Evolutionary conservation across 2,888 invertebrate genomes (phyloP), one percentile per base, ranked within the genome.

Genomic region (Lissocephala sabroskyi): DNA sequence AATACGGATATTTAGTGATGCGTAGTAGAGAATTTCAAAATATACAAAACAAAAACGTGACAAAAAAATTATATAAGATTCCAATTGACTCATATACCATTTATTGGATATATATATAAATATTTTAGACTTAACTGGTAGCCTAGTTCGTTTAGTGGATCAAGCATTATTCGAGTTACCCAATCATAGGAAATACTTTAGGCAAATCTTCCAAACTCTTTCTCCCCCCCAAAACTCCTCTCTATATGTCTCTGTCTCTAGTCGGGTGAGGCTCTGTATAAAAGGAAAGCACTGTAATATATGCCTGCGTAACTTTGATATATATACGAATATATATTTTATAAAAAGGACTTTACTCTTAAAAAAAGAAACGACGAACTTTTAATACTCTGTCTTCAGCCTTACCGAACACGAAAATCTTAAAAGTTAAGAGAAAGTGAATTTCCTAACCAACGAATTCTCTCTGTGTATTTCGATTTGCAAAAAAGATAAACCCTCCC

Each of bases 341-440:
- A 70, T 70, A 70, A 70, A 68, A 51, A 70, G 73, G n/a, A 68
- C 73, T 68, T 70, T 68, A 68, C 73, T 68, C 68, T 73, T 65
- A 56, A 42, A 36, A 13, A 14, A 47, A 41, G 28, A 41, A 16
- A 23, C 23, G 7, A 23, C 19, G 10, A 37, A 13, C 52, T 68
- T 63, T 73, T 65, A 68, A 70, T 70, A 70, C 68, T 73, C 68
- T 70, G 68, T 68, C 68, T 70, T 73, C 68, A 73, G 73, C 68
- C 68, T 70, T 70, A 70, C 55, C 54, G 36, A 33, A 41, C 30
- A 45, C 32, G 17, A 5, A 29, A 32, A 23, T 13, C 23, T 42
- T 42, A 39, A 35, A 45, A n/a, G 18, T 19, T 35, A 35, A 35
- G 16, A 13, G 16, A 35, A 35, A 23, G n/a, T n/a, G n/a, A n/a